Evolutionary conservation across 2,113 vertebrate genomes (phyloP).

Genomic region (Pongo pygmaeus): DNA sequence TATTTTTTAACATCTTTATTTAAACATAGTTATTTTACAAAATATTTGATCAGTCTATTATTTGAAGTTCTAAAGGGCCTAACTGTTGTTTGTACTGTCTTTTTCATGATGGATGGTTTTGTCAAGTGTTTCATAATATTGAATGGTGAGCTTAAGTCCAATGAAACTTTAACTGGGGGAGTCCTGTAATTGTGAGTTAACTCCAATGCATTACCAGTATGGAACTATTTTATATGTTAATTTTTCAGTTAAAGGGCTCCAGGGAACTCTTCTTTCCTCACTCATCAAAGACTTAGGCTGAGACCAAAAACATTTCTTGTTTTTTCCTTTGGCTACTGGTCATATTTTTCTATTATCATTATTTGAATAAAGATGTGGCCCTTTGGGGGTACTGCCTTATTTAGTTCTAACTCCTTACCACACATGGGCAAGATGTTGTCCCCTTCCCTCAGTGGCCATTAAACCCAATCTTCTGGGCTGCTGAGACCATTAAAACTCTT

Average conservation of each 20-base stretch:
- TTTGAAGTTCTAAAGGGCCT: not conserved
- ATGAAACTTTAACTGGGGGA: not conserved
- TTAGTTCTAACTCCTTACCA: not conserved
- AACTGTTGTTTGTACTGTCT: not conserved
- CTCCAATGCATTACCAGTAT: not conserved
- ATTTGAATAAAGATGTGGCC: not conserved
- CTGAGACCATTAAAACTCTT: not conserved
- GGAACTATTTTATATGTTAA: not conserved
- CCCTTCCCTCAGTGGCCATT: not conserved
- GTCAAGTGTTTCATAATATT: not conserved
- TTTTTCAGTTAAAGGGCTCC: not conserved
- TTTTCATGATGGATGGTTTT: not conserved
- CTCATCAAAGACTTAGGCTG: not conserved
- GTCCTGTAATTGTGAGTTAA: not conserved
- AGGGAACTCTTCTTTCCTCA: not conserved
- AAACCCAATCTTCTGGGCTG: not conserved
- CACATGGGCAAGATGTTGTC: not conserved
- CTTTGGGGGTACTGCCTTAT: not conserved
- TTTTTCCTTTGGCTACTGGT: not conserved
- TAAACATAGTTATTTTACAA: not conserved
- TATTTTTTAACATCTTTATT: slow-evolving; percentile 13
- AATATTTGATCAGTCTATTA: not conserved
- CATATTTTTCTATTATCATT: not conserved
- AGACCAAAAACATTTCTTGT: not conserved
- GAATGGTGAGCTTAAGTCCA: not conserved